Evolutionary conservation across 2,888 invertebrate species (phyloP).

Genomic region (Cheilosia scutellata): DNA sequence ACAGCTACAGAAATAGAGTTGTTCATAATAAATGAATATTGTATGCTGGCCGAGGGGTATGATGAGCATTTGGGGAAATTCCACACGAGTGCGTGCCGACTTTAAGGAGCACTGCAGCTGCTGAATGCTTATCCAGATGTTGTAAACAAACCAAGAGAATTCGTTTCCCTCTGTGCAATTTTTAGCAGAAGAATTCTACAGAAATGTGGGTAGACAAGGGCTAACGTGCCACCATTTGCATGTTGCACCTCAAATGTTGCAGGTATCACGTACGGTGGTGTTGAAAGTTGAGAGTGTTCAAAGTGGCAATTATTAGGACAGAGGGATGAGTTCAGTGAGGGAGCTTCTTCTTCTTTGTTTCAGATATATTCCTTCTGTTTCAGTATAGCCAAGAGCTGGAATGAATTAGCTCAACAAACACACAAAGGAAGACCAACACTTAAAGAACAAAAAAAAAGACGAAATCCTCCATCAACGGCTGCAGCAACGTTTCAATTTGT

Average conservation of each 20-base stretch:
- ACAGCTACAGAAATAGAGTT: constrained; percentile 23
- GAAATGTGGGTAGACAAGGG: constrained; percentile 38
- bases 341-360: constrained; percentile 40
- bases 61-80: constrained; percentile 19
- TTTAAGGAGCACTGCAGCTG: background rate
- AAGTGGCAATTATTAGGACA: constrained; percentile 54
- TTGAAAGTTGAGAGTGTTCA: constrained; percentile 35
- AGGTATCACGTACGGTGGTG: constrained; percentile 27
- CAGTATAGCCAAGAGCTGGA: constrained; percentile 29
- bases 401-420: constrained; percentile 47
- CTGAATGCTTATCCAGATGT: constrained; percentile 27
- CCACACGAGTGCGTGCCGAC: constrained; percentile 31
- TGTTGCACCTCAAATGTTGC: constrained; percentile 19
- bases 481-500: constrained; percentile 55
- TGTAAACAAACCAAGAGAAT: constrained; percentile 30
- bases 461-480: constrained; percentile 56
- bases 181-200: constrained; percentile 29
- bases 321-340: background rate
- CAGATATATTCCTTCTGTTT: constrained; percentile 1
- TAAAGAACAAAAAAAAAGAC: constrained; percentile 22
- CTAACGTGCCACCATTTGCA: constrained; percentile 38
- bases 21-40: constrained; percentile 62
- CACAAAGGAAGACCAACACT: background rate
- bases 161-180: constrained; percentile 30
- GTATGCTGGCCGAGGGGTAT: background rate